A percentile compares a stretch with the other conserved stretches of the same genome.
Conservation (phyloP, 2,797 vertebrate species). For the Sus cebifrons region DNA sequence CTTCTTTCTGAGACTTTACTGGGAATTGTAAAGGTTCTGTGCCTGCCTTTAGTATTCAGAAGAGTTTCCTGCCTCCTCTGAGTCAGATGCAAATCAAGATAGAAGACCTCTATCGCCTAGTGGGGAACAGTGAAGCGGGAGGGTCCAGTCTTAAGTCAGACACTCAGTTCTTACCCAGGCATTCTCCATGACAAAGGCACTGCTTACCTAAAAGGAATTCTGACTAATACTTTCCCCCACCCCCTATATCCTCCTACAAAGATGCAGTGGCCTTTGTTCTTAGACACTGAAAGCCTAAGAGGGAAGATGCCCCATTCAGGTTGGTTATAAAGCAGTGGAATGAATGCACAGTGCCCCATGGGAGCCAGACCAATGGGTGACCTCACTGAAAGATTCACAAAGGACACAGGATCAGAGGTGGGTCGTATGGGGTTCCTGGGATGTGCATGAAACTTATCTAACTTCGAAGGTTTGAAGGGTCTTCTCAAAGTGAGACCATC, state of each 20-base stretch:
- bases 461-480: not conserved
- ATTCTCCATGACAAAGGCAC: not conserved
- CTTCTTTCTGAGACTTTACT: not conserved
- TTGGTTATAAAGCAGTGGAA: not conserved
- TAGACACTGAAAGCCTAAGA: not conserved
- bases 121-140: rapidly evolving
- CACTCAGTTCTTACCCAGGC: not conserved
- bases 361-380: not conserved
- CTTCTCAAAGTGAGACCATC: not conserved
- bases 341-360: not conserved
- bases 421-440: not conserved
- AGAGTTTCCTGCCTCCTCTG: not conserved
- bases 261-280: not conserved
- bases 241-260: not conserved
- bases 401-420: not conserved
- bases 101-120: not conserved
- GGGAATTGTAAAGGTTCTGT: not conserved
- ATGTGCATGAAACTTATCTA: not conserved
- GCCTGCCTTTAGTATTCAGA: too few relatives aligned
- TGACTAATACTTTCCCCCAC: not conserved
- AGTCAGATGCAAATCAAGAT: not conserved
- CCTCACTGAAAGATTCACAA: not conserved
- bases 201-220: not conserved
- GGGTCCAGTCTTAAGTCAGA: not conserved
- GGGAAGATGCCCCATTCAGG: not conserved